phyloP scores from a whole-genome alignment of 2,888 invertebrate genomes.

The Cantharis nigra region DNA sequence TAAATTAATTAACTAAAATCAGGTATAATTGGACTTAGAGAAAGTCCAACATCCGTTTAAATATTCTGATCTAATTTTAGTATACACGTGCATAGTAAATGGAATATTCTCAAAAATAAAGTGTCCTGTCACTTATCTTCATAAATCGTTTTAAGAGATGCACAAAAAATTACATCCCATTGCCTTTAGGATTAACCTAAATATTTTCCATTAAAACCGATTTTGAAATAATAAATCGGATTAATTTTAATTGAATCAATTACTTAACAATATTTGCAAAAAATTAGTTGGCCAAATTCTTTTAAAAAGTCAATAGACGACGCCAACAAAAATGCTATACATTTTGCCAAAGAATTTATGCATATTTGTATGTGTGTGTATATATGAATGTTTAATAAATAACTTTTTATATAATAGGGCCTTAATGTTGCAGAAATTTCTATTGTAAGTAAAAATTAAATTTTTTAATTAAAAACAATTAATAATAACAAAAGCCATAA shows the following conservation, averaged over 20 bases:
- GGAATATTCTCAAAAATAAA: slow-evolving; percentile 17
- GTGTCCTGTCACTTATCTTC: slow-evolving; percentile 10
- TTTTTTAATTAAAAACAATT: neutral
- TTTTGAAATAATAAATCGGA: neutral
- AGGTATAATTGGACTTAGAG: neutral
- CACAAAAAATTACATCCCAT: slow-evolving; percentile 1
- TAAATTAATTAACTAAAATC: neutral
- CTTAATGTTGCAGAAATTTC: neutral
- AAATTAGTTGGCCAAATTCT: neutral
- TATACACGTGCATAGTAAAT: slow-evolving; percentile 17
- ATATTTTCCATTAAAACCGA: neutral
- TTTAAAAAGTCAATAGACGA: neutral
- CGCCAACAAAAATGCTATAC: neutral
- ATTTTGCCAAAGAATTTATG: neutral
- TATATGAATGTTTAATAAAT: neutral
- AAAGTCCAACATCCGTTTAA: slow-evolving; percentile 13
- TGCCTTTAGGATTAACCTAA: neutral
- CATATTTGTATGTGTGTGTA: too few relatives aligned
- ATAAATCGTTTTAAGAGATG: slow-evolving; percentile 17
- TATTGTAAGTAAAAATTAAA: neutral
- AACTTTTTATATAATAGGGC: neutral
- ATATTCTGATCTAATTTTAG: slow-evolving; percentile 16
- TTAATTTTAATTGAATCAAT: neutral
- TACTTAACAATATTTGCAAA: neutral
- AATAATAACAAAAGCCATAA: slow-evolving; percentile 1